Conservation (phyloP, 2,888 invertebrate species). For the Drosophila prolongata region DNA sequence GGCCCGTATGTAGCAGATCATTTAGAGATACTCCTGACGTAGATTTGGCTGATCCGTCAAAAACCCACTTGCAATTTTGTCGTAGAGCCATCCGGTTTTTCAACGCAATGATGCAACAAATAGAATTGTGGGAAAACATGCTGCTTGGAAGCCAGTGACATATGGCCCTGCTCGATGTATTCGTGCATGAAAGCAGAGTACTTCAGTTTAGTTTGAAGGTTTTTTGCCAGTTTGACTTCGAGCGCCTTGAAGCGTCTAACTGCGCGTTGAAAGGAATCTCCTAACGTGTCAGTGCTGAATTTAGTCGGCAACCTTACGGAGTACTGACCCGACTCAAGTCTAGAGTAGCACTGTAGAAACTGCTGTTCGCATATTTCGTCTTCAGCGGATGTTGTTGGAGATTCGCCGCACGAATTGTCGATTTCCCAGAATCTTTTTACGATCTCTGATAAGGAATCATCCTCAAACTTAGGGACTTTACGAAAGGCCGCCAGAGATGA, state of each 20-base stretch:
- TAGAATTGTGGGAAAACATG: not conserved
- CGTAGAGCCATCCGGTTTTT: not conserved
- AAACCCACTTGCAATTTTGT: not conserved
- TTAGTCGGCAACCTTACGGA: too few relatives aligned
- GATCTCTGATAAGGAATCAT: not conserved
- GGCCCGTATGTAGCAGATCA: not conserved
- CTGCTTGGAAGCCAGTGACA: constrained; percentile 2
- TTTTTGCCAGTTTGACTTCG: too few relatives aligned
- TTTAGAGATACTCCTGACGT: not conserved
- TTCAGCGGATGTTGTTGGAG: not conserved
- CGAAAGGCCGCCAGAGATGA: not conserved
- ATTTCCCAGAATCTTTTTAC: not conserved
- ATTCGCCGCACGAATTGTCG: too few relatives aligned
- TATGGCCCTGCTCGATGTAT: not conserved
- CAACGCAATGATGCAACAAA: not conserved
- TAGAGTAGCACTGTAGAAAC: too few relatives aligned
- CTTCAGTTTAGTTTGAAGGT: too few relatives aligned
- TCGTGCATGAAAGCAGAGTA: too few relatives aligned
- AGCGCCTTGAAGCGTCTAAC: too few relatives aligned
- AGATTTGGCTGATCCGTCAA: not conserved
- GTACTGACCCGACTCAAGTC: too few relatives aligned
- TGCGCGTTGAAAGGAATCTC: too few relatives aligned
- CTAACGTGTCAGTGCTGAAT: too few relatives aligned
- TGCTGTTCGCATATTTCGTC: not conserved
- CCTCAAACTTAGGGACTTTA: too few relatives aligned